Evolutionary conservation across 2,888 invertebrate genomes (phyloP).

Genomic region (Sceliomorpha sp.): DNA sequence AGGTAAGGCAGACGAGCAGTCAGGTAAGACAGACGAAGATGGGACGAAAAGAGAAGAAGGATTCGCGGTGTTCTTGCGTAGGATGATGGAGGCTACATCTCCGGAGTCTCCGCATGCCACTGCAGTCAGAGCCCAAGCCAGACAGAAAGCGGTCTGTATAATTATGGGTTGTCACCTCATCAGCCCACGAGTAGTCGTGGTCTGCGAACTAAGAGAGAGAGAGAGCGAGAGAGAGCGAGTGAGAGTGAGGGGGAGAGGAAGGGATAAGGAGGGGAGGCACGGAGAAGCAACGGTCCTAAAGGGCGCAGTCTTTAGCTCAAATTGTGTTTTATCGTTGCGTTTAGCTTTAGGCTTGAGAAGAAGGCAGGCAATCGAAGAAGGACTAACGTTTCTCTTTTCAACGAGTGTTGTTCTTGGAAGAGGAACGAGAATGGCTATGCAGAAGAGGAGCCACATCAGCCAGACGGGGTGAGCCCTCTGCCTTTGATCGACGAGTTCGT

Average conservation of each 20-base stretch:
- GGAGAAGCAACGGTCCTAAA: constrained; percentile 47
- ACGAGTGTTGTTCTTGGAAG: constrained; percentile 59
- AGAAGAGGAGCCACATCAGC: constrained; percentile 15
- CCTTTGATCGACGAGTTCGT: constrained; percentile 1
- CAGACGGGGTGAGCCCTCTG: not conserved
- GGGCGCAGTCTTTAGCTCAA: constrained; percentile 77
- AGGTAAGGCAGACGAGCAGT: constrained; percentile 48
- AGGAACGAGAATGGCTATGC: constrained; percentile 22
- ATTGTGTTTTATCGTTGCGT: constrained; percentile 78
- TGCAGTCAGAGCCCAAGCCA: constrained; percentile 77
- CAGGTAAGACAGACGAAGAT: constrained; percentile 46
- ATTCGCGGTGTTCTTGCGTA: constrained; percentile 58
- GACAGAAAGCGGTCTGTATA: constrained; percentile 80
- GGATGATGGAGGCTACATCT: constrained; percentile 73
- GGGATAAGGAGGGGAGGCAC: constrained; percentile 56
- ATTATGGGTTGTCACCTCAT: constrained; percentile 81
- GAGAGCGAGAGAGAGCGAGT: constrained; percentile 56
- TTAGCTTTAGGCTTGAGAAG: constrained; percentile 60
- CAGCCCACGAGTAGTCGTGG: constrained; percentile 64
- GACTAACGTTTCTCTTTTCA: constrained; percentile 46
- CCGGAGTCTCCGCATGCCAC: constrained; percentile 74
- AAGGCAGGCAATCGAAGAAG: constrained; percentile 53
- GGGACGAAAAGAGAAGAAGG: constrained; percentile 47
- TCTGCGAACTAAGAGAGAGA: constrained; percentile 38
- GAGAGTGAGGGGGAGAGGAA: constrained; percentile 45